A percentile compares a stretch with the other conserved stretches of the same genome.
phyloP scores from a whole-genome alignment of 2,113 vertebrate genomes.

The Pavo muticus region DNA sequence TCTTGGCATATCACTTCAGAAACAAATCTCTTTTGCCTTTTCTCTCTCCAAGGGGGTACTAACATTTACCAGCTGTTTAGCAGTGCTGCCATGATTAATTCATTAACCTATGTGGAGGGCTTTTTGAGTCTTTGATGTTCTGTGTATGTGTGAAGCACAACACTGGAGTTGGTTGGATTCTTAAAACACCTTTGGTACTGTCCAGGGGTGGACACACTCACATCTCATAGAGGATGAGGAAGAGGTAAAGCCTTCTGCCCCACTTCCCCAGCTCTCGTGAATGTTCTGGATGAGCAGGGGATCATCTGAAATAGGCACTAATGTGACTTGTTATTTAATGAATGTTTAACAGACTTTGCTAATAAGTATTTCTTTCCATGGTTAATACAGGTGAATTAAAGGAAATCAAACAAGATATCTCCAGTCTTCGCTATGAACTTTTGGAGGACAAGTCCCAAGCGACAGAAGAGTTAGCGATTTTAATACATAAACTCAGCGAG shows the following conservation, averaged over 20 bases:
- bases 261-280: not conserved
- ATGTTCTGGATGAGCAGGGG: not conserved
- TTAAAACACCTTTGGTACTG: not conserved
- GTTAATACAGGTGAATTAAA: slow-evolving; percentile 86
- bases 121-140: not conserved
- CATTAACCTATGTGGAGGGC: not conserved
- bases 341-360: not conserved
- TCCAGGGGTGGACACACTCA: not conserved
- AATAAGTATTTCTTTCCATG: not conserved
- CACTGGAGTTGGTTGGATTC: fast-evolving
- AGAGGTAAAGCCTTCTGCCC: not conserved
- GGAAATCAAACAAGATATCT: slow-evolving; percentile 94
- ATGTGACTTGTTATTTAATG: not conserved
- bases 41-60: slow-evolving; percentile 34
- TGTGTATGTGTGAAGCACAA: not conserved
- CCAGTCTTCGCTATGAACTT: slow-evolving; percentile 90
- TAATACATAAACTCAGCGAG: slow-evolving; percentile 90
- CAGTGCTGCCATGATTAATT: slow-evolving; percentile 52
- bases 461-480: slow-evolving; percentile 85
- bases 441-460: slow-evolving; percentile 91
- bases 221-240: not conserved
- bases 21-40: not conserved
- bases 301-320: not conserved
- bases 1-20: not conserved
- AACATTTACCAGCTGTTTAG: slow-evolving; percentile 46